Base-by-base conservation (phyloP, 1,140 invertebrate species). In the Himalopsyche phryganea region DNA sequence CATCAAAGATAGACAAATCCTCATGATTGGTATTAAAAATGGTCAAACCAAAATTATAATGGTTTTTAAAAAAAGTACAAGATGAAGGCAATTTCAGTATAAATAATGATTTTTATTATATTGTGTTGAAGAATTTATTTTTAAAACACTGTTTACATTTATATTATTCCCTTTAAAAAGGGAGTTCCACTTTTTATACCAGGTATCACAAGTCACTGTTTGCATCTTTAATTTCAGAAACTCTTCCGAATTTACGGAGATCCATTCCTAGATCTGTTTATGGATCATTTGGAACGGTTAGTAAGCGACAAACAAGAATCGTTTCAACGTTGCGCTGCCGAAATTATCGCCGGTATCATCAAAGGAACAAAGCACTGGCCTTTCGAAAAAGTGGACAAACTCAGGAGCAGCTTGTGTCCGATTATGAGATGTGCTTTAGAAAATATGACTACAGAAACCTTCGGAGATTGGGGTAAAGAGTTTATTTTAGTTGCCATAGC, bases 361-460 rank as follows among this genome's bases (percentile, higher is more conserved):
- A 72, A 83, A 6, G 92, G 91, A 0, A 82, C 85, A 1, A 92
- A 94, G 67, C 87, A 94, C 68, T 96, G 92, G 92, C 75, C 83
- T 1, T 90, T 81, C 63, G 71, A 82, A 0, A 85, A 87, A 76
- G 81, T 82, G 0, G 61, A 74, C 13, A 69, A 76, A 5, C 62
- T 91, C 61, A 85, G 85, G 82, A 63, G 74, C 1, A 70, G 72
- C 51, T 44, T 89, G 0, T 66, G 77, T 19, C 87, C 88, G 1
- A 63, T 91, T 10, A 69, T 91, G 14, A 71, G 79, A 49, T 78
- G 62, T 11, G 82, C 79, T 0, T 69, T 89, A 1, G 69, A 71
- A 23, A 88, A 86, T 67, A 72, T 90, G 18, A 83, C 81, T 0
- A 77, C 72, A 0, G 89, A 91, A 66, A 87, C 84, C 1, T 65